A percentile compares a stretch with the other conserved stretches of the same genome.
Evolutionary conservation across 2,888 invertebrate genomes (phyloP).

Genomic region (Noctua fimbriata): DNA sequence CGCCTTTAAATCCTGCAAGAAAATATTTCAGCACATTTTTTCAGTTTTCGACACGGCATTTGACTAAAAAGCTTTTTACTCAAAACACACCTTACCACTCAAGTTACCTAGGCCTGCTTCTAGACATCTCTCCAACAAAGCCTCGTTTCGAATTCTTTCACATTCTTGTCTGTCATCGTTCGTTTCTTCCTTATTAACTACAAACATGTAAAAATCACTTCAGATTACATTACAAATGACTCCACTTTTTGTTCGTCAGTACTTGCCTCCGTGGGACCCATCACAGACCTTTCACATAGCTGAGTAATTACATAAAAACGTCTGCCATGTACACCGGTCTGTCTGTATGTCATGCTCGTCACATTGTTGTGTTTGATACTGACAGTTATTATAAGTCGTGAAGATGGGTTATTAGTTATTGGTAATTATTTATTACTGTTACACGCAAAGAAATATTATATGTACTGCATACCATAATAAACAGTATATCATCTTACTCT

Average conservation of each 20-base stretch:
- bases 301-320: slow-evolving; percentile 46
- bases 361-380: slow-evolving; percentile 30
- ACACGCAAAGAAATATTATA: too few relatives aligned
- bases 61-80: neutral
- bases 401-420: slow-evolving; percentile 1
- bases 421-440: neutral
- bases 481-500: too few relatives aligned
- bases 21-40: neutral
- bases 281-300: slow-evolving; percentile 51
- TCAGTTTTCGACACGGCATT: neutral
- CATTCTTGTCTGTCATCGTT: slow-evolving; percentile 25
- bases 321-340: slow-evolving; percentile 30
- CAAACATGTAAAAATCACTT: slow-evolving; percentile 17
- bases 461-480: too few relatives aligned
- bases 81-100: neutral
- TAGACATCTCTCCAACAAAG: neutral
- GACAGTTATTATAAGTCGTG: slow-evolving; percentile 5
- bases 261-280: slow-evolving; percentile 44
- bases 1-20: neutral
- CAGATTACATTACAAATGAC: slow-evolving; percentile 44
- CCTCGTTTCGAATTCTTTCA: neutral
- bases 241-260: slow-evolving; percentile 31
- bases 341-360: slow-evolving; percentile 23
- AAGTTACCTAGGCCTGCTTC: neutral
- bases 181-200: slow-evolving; percentile 33